Evolutionary conservation across 2,113 vertebrate genomes (phyloP), one percentile per base, ranked within the genome.

Genomic region (Brachionichthys hirsutus): DNA sequence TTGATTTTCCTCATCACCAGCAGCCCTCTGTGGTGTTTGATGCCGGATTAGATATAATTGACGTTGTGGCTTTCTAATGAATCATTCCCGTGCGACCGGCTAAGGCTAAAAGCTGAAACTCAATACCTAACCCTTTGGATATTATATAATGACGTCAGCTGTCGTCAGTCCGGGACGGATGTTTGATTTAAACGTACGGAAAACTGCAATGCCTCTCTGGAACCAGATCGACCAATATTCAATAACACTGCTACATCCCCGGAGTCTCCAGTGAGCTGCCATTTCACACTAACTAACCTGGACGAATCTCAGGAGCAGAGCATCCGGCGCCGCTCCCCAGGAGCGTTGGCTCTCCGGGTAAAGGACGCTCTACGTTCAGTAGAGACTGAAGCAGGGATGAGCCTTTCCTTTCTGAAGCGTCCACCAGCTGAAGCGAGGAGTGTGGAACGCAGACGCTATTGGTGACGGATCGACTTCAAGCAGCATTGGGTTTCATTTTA

Each of bases 1-100:
- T 56, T 58, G 60, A 62, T 74, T 63, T 60, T 41, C 35, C 48
- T 47, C 24, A 47, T 24, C 64, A 57, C 61, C 63, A 59, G 41
- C 65, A 30, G 15, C 16, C 16, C 30, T 22, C 20, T 6, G 4
- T 15, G 9, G 17, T 16, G 38, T 57, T 54, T 77, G 35, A 45
- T 62, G 0, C 12, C 40, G 15, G 68, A 56, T 71, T 41, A 49
- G 19, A 51, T 9, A 16, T 55, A 70, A 73, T 55, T 63, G 54
- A 20, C 58, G 30, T 34, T 54, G 55, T 22, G 60, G 57, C 8
- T 63, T 75, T 45, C 19, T 47, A 58, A 56, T 36, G 38, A 59
- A 45, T 55, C 38, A 12, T 35, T 36, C 17, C 12, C 16, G 16
- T 62, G 7, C 49, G 15, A 46, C 13, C 45, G 12, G 64, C 17